Conservation (phyloP, 2,888 invertebrate species). For the Caenorhabditis drosophilae region DNA sequence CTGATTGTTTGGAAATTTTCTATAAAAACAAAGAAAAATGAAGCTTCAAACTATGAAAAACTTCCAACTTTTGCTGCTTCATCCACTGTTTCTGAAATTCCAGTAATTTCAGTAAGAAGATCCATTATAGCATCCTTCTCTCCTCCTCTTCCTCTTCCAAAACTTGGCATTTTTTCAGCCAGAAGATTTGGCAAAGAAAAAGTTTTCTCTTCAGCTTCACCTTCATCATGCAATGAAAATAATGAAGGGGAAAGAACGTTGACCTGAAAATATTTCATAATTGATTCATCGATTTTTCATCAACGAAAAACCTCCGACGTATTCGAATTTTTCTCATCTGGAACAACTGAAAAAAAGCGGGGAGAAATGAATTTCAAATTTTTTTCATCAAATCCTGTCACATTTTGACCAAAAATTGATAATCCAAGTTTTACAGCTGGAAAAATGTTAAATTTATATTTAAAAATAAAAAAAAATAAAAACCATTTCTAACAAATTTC, state of each 20-base stretch:
- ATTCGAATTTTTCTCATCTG: constrained; percentile 58
- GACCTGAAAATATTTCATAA: constrained; percentile 24
- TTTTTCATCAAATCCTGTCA: constrained; percentile 35
- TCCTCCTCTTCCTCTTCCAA: constrained; percentile 39
- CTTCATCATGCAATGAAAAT: constrained; percentile 56
- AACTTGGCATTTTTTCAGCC: constrained; percentile 5
- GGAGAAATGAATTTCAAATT: constrained; percentile 50
- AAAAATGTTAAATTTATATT: background rate
- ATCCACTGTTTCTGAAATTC: constrained; percentile 44
- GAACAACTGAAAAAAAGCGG: constrained; percentile 53
- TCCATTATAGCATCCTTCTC: constrained; percentile 57
- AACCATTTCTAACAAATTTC: constrained; percentile 23
- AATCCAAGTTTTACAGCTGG: constrained; percentile 47
- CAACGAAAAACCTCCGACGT: too few relatives aligned
- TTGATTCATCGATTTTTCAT: background rate
- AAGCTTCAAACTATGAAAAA: too few relatives aligned
- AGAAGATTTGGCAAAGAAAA: constrained; percentile 18
- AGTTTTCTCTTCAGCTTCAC: constrained; percentile 44
- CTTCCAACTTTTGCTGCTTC: constrained; percentile 27
- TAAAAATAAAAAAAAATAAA: background rate
- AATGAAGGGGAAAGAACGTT: constrained; percentile 59
- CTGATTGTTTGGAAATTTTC: constrained; percentile 18
- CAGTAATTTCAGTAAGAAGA: constrained; percentile 58
- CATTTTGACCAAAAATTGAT: constrained; percentile 42
- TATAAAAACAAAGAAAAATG: too few relatives aligned